These are phyloP conservation scores for Rhodophaea formosa DNA, from an alignment of 2,888 invertebrate genomes.

Conservation along the genomic window DNA sequence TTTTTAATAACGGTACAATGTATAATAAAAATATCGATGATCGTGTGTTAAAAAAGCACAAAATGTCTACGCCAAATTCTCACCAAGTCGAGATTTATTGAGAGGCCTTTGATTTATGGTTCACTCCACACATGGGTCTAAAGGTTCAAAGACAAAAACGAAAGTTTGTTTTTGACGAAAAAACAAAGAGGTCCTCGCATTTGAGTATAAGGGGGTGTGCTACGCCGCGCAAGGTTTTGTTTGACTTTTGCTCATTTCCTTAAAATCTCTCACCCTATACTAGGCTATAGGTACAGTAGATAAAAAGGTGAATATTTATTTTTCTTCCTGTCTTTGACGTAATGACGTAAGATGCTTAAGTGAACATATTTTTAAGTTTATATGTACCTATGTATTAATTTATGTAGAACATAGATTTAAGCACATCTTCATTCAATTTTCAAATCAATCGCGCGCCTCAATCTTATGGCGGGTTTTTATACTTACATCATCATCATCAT, in stretches of 20 bases:
- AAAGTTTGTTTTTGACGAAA: conserved; percentile 60
- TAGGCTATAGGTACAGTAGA: not conserved
- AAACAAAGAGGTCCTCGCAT: conserved; percentile 55
- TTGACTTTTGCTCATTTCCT: conserved; percentile 8
- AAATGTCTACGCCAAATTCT: conserved; percentile 58
- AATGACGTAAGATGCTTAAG: too few species aligned
- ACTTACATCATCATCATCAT: too few species aligned
- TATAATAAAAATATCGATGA: conserved; percentile 13
- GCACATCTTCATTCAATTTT: too few species aligned
- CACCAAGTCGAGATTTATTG: conserved; percentile 71
- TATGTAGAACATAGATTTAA: too few species aligned
- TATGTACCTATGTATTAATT: too few species aligned
- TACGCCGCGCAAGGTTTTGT: conserved; percentile 25
- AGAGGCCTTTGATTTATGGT: conserved; percentile 72
- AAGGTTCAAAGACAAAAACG: conserved; percentile 70
- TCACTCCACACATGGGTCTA: conserved; percentile 68
- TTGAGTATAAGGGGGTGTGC: conserved; percentile 45
- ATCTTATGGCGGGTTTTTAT: too few species aligned
- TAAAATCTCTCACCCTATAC: not conserved
- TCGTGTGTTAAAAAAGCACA: conserved; percentile 46
- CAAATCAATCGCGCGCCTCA: too few species aligned
- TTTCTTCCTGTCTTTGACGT: too few species aligned
- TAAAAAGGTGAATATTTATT: too few species aligned
- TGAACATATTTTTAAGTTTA: too few species aligned
- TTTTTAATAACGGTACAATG: not conserved